Percentiles rank a stretch among this genome's conserved stretches.
Evolutionary conservation across 2,113 vertebrate species (phyloP).

Genomic region (Hiodon tergisus): DNA sequence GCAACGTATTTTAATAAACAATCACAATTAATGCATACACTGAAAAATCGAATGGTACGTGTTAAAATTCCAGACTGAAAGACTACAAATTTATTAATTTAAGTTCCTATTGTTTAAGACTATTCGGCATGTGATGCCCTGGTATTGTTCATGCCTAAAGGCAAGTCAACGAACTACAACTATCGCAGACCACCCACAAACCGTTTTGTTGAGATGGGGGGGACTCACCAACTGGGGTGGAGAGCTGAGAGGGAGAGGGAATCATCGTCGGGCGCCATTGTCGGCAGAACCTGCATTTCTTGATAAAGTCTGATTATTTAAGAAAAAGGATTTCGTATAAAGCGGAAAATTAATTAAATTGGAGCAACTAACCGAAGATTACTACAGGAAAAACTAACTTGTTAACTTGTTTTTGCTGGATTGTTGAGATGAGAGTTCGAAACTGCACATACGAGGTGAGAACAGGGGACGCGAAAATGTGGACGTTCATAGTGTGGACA

Average conservation of each 20-base stretch:
- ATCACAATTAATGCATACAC: no score
- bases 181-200: slow-evolving; percentile 55
- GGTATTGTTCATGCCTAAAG: slow-evolving; percentile 31
- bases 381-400: not conserved
- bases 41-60: no score
- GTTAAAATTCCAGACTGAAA: no score
- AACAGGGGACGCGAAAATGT: not conserved
- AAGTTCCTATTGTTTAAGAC: no score
- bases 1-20: no score
- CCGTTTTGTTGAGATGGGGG: slow-evolving; percentile 17
- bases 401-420: not conserved
- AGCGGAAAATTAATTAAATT: no score
- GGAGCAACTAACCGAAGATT: no score
- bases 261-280: slow-evolving; percentile 51
- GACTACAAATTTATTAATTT: no score
- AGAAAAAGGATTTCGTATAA: not conserved
- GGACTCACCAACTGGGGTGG: slow-evolving; percentile 25
- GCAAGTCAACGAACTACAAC: slow-evolving; percentile 14
- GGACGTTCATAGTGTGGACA: slow-evolving; percentile 1
- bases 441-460: slow-evolving; percentile 11
- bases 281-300: slow-evolving; percentile 44
- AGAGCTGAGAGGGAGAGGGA: slow-evolving; percentile 21
- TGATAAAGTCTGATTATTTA: slow-evolving; percentile 21
- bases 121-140: not conserved
- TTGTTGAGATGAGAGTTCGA: slow-evolving; percentile 2